Conservation (phyloP, 2,113 vertebrate species). For the Martes martes region DNA sequence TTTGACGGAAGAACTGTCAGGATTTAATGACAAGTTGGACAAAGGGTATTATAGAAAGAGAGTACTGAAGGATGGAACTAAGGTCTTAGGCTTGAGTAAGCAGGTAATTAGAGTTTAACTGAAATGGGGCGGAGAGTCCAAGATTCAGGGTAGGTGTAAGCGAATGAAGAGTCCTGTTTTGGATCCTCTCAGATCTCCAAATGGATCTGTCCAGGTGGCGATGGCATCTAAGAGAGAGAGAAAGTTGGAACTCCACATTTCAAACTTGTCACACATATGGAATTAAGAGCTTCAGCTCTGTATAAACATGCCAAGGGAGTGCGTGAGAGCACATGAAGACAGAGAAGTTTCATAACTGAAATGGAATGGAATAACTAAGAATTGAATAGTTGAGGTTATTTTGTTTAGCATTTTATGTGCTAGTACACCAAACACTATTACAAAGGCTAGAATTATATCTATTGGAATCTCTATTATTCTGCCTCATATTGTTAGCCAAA, state of each 20-base stretch:
- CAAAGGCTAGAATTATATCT: background rate
- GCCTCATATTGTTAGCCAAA: background rate
- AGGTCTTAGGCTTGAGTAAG: background rate
- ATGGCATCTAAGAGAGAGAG: background rate
- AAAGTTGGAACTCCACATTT: background rate
- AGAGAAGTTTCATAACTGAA: background rate
- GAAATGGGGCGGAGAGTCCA: background rate
- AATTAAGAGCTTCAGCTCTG: background rate
- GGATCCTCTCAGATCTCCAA: background rate
- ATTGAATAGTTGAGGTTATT: background rate
- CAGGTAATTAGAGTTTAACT: background rate
- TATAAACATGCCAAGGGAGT: background rate
- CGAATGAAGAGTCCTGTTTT: background rate
- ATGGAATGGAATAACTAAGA: background rate
- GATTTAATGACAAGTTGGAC: background rate
- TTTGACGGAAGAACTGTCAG: background rate
- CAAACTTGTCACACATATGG: background rate
- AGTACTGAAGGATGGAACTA: background rate
- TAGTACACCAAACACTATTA: background rate
- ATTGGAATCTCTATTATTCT: background rate
- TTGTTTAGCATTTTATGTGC: background rate
- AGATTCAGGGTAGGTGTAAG: background rate
- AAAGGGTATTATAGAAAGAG: background rate
- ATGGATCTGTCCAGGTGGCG: background rate
- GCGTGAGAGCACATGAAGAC: background rate